These are phyloP conservation scores for Actenoides lindsayi DNA, from an alignment of 2,113 vertebrate species.

Conservation along the genomic window DNA sequence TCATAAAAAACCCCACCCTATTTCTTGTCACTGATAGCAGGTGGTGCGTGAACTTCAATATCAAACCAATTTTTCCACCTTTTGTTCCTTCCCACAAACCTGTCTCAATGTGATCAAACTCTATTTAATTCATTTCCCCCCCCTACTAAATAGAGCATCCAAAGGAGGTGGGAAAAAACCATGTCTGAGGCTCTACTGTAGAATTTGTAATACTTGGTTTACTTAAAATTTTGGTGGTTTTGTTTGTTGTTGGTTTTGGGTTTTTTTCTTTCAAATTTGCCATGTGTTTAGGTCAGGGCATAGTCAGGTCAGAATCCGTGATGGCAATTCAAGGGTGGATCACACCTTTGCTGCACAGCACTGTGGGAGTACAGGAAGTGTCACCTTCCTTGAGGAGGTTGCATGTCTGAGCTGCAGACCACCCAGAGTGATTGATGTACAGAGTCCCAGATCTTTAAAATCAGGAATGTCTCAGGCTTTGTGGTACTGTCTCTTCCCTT, in stretches of 20 bases:
- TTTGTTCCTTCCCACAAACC: not conserved
- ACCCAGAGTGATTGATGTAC: not conserved
- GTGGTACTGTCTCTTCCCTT: not conserved
- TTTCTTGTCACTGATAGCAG: not conserved
- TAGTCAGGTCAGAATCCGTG: not conserved
- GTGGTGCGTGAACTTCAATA: not conserved
- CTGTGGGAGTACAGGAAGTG: accelerated
- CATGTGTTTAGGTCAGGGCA: not conserved
- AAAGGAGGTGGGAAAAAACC: accelerated
- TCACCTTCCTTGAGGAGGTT: not conserved
- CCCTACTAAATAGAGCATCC: not conserved
- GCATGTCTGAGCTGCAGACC: not conserved
- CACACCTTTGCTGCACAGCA: not conserved
- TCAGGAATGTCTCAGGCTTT: not conserved
- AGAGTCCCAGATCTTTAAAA: not conserved
- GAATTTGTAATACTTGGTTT: not conserved
- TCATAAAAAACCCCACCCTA: not conserved
- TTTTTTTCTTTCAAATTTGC: not conserved
- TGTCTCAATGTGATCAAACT: not conserved
- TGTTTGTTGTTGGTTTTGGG: too few species aligned
- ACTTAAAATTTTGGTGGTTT: not conserved
- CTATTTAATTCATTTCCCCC: not conserved
- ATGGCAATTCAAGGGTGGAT: not conserved
- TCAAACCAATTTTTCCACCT: not conserved
- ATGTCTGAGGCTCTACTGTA: not conserved